A percentile compares a stretch with the other conserved stretches of the same genome.
phyloP scores from a whole-genome alignment of 2,888 invertebrate species.

The Ichneumoninae sp. region DNA sequence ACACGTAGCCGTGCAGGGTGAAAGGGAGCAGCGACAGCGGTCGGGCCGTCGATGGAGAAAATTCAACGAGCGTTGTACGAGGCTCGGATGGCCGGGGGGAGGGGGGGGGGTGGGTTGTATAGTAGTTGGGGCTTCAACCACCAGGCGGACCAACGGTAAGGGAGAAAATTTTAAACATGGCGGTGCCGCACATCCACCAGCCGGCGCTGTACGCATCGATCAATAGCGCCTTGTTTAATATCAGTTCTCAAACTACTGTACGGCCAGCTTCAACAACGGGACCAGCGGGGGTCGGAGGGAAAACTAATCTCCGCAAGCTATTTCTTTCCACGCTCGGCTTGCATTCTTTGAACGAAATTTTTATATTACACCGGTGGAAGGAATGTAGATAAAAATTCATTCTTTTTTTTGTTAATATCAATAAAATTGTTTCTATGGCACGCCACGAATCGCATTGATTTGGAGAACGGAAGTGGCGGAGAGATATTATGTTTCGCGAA shows the following conservation, averaged over 20 bases:
- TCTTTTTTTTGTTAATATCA: not conserved
- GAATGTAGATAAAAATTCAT: not conserved
- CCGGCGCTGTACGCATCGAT: slow-evolving; percentile 78
- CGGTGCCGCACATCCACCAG: slow-evolving; percentile 78
- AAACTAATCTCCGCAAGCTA: slow-evolving; percentile 40
- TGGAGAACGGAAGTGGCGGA: not conserved
- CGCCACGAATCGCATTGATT: not conserved
- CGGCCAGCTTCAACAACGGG: slow-evolving; percentile 74
- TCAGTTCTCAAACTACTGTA: slow-evolving; percentile 81
- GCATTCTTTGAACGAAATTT: slow-evolving; percentile 8
- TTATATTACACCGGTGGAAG: not conserved
- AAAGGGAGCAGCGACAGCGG: slow-evolving; percentile 18
- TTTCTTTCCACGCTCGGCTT: slow-evolving; percentile 15
- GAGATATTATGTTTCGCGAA: slow-evolving; percentile 9
- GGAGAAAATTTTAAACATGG: slow-evolving; percentile 83
- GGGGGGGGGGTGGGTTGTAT: slow-evolving; percentile 25
- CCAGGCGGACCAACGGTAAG: slow-evolving; percentile 69
- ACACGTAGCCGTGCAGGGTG: slow-evolving; percentile 1
- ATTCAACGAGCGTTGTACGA: slow-evolving; percentile 65
- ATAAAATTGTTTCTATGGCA: not conserved
- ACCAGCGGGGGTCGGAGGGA: slow-evolving; percentile 13
- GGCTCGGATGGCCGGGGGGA: slow-evolving; percentile 10
- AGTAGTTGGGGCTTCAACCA: slow-evolving; percentile 73
- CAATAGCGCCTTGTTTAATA: slow-evolving; percentile 84
- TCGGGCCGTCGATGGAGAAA: slow-evolving; percentile 46